Percentiles rank a stretch among this genome's conserved stretches.
Evolutionary conservation across 2,797 vertebrate species (phyloP).

Genomic region (Limnodromus scolopaceus): DNA sequence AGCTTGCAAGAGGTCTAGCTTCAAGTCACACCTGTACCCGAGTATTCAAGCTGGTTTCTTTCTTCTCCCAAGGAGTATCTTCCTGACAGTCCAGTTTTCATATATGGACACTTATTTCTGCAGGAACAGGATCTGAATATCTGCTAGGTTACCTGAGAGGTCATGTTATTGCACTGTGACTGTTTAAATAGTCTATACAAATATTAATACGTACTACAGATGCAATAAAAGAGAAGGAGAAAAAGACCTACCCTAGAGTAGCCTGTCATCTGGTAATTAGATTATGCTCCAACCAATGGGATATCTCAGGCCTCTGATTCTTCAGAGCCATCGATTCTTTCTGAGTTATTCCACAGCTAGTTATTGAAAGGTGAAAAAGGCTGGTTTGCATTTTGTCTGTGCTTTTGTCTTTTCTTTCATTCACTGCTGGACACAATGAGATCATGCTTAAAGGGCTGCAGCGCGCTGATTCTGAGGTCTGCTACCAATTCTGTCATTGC

Average conservation of each 20-base stretch:
- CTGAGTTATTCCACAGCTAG: neutral
- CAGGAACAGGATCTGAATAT: neutral
- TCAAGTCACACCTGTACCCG: fast-evolving
- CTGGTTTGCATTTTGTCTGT: neutral
- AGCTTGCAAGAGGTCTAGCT: neutral
- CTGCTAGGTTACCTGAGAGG: neutral
- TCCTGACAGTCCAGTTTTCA: neutral
- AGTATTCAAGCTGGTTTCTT: neutral
- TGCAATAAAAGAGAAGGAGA: neutral
- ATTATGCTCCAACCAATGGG: neutral
- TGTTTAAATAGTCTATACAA: neutral
- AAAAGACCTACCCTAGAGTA: neutral
- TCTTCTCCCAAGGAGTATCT: neutral
- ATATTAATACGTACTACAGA: neutral
- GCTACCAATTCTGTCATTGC: neutral
- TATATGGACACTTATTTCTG: neutral
- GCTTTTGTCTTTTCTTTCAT: neutral
- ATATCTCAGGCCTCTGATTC: neutral
- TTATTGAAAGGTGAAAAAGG: neutral
- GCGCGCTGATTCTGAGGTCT: neutral
- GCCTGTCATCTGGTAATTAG: neutral
- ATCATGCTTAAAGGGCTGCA: neutral
- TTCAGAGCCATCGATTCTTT: neutral
- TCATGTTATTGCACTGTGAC: neutral
- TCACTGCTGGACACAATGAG: neutral